Evolutionary conservation across 2,888 invertebrate genomes (phyloP).

Genomic region (Eilema sororculum): DNA sequence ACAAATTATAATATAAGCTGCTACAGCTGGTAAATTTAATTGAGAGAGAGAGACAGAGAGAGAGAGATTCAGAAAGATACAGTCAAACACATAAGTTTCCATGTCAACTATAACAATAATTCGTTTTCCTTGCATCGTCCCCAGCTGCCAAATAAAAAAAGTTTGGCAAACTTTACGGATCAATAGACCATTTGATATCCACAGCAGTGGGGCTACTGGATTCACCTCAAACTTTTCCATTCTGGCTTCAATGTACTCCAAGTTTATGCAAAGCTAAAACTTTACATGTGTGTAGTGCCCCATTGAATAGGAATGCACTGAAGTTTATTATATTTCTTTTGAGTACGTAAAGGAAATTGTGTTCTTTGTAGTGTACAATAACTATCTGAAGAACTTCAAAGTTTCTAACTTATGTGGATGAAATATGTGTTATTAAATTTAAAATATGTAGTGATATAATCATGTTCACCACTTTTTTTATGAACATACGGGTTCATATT

Average conservation of each 20-base stretch:
- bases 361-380: background rate
- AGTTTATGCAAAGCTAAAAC: constrained; percentile 55
- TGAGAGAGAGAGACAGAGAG: too few relatives aligned
- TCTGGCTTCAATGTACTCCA: constrained; percentile 27
- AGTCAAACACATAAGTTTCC: constrained; percentile 7
- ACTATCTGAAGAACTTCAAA: background rate
- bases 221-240: constrained; percentile 44
- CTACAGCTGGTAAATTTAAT: background rate
- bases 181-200: constrained; percentile 46
- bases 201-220: constrained; percentile 36
- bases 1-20: background rate
- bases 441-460: background rate
- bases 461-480: too few relatives aligned
- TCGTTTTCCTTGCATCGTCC: constrained; percentile 21
- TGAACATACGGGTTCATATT: too few relatives aligned
- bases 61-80: background rate
- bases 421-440: background rate
- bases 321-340: constrained; percentile 23
- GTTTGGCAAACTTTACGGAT: constrained; percentile 42
- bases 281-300: constrained; percentile 30
- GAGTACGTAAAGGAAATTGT: background rate
- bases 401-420: background rate
- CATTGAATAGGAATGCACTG: constrained; percentile 8
- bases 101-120: constrained; percentile 13
- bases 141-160: constrained; percentile 53